Percentiles rank a stretch among this genome's conserved stretches.
These are phyloP conservation scores for Cepaea nemoralis DNA, from an alignment of 1,140 invertebrate genomes.

Conservation along the genomic window DNA sequence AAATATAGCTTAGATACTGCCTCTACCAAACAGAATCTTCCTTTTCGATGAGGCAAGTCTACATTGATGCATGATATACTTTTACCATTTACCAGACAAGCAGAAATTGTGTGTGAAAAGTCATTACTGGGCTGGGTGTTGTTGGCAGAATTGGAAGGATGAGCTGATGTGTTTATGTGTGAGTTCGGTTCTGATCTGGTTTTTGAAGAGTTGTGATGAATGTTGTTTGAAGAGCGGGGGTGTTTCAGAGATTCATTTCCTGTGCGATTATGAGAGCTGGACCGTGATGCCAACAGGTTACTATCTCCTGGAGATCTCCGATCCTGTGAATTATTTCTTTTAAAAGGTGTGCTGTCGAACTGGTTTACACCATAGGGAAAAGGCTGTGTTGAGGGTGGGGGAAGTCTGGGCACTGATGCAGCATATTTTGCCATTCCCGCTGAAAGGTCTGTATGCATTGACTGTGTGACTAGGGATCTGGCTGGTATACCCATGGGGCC, in stretches of 20 bases:
- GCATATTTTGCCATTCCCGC: slow-evolving; percentile 33
- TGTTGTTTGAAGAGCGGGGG: neutral
- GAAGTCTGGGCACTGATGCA: slow-evolving; percentile 10
- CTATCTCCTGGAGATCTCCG: neutral
- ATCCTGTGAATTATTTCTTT: neutral
- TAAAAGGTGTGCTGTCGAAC: slow-evolving; percentile 29
- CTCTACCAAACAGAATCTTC: slow-evolving; percentile 65
- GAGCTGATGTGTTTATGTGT: neutral
- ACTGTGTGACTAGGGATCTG: slow-evolving; percentile 12
- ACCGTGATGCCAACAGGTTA: no score
- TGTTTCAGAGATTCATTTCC: slow-evolving; percentile 9
- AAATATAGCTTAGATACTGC: slow-evolving; percentile 69
- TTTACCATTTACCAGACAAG: slow-evolving; percentile 62
- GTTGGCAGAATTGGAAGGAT: neutral
- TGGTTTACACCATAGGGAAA: slow-evolving; percentile 19
- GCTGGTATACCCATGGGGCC: neutral
- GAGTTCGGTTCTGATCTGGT: neutral
- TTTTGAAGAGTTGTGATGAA: neutral
- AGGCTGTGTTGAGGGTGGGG: neutral
- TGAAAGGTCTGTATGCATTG: slow-evolving; percentile 24
- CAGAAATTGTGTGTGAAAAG: slow-evolving; percentile 50
- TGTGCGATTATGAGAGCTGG: neutral
- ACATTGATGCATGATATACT: slow-evolving; percentile 65
- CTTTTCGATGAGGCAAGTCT: slow-evolving; percentile 47
- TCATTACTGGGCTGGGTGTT: neutral